Conservation (phyloP, 2,888 invertebrate genomes). For the Timandra comae region DNA sequence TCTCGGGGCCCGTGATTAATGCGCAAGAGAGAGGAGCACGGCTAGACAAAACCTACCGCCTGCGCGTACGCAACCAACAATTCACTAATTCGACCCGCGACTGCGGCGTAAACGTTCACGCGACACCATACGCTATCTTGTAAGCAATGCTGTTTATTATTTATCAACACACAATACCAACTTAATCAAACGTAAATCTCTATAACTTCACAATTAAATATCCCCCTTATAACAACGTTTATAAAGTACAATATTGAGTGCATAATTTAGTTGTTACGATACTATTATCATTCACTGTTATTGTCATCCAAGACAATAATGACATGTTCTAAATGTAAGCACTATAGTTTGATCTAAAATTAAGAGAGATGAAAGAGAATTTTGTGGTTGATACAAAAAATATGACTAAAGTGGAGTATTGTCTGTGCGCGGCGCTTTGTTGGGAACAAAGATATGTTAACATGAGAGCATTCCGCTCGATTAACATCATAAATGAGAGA, state of each 20-base stretch:
- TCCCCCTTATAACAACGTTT: conserved; percentile 20
- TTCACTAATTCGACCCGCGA: conserved; percentile 58
- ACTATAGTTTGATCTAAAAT: conserved; percentile 74
- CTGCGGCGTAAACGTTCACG: conserved; percentile 51
- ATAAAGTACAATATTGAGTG: conserved; percentile 32
- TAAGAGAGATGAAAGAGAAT: conserved; percentile 73
- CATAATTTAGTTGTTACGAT: conserved; percentile 25
- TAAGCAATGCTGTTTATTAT: conserved; percentile 70
- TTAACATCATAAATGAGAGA: conserved; percentile 76
- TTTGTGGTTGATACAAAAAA: conserved; percentile 68
- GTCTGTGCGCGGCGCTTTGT: conserved; percentile 67
- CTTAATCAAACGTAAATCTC: conserved; percentile 37
- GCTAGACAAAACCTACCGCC: conserved; percentile 69
- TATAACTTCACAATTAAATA: conserved; percentile 17
- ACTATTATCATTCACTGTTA: conserved; percentile 27
- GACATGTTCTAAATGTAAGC: conserved; percentile 70
- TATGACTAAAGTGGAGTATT: conserved; percentile 65
- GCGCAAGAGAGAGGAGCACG: conserved; percentile 53
- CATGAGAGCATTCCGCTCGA: conserved; percentile 68
- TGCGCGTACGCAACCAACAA: conserved; percentile 55
- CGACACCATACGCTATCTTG: conserved; percentile 56
- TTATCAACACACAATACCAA: conserved; percentile 56
- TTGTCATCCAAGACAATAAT: conserved; percentile 65
- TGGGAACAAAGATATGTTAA: conserved; percentile 62
- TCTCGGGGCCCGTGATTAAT: conserved; percentile 68